Percentiles rank a stretch among this genome's conserved stretches.
Conservation (phyloP, 2,113 vertebrate genomes). For the Acinonyx jubatus region DNA sequence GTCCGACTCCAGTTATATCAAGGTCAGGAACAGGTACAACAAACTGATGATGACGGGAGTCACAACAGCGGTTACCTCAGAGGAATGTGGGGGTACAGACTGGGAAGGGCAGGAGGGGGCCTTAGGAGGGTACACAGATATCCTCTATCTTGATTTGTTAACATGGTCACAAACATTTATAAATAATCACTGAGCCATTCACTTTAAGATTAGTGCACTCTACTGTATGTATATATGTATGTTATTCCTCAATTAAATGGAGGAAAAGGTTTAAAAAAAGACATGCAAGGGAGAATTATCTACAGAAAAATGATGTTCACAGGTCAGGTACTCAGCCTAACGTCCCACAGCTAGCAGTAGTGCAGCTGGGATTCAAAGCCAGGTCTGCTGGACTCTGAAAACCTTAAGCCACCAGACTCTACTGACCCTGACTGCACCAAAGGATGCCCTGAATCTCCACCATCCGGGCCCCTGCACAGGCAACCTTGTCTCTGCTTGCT, state of each 20-base stretch:
- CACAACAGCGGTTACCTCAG: neutral
- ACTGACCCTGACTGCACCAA: neutral
- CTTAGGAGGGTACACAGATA: neutral
- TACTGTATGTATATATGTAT: neutral
- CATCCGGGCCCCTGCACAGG: neutral
- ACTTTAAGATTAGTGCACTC: neutral
- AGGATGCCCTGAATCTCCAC: neutral
- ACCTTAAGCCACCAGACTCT: neutral
- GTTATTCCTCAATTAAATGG: neutral
- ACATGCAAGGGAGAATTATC: neutral
- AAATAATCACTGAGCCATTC: neutral
- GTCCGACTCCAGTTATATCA: neutral
- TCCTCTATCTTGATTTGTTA: neutral
- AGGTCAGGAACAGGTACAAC: slow-evolving; percentile 15
- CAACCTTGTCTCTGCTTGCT: neutral
- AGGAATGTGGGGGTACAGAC: too few species aligned
- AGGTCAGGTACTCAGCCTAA: neutral
- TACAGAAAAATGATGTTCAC: neutral
- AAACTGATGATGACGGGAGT: neutral
- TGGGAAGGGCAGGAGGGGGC: neutral
- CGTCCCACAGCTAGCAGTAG: neutral
- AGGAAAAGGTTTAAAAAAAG: neutral
- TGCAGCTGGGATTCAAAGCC: neutral
- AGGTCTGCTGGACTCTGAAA: neutral
- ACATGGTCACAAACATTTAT: neutral